These are phyloP conservation scores for Leptopilina drosophilae DNA, from an alignment of 2,888 invertebrate species.

Conservation along the genomic window DNA sequence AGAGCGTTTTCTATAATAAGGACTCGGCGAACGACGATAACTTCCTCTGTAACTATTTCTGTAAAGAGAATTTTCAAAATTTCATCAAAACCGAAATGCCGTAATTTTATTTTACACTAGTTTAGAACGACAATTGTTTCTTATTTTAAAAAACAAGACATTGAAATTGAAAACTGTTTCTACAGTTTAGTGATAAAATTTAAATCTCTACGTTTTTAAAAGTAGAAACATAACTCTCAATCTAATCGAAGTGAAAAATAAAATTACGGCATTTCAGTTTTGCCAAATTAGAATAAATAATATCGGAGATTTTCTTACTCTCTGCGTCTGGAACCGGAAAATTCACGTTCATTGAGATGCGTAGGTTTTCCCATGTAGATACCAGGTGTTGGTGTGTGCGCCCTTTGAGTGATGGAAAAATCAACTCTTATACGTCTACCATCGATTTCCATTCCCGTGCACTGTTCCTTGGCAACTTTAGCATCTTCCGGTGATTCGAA, in stretches of 20 bases:
- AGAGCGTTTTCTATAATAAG: constrained; percentile 83
- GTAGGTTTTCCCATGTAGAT: constrained; percentile 98
- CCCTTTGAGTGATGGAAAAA: constrained; percentile 96
- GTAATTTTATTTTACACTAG: no score
- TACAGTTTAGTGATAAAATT: no score
- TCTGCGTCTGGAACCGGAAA: constrained; percentile 75
- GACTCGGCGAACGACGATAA: constrained; percentile 84
- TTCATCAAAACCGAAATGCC: neutral
- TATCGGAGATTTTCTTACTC: constrained; percentile 78
- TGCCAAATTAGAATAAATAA: neutral
- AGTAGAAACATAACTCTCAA: no score
- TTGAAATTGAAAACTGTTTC: constrained; percentile 2
- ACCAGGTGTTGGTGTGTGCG: constrained; percentile 98
- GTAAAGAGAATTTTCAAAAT: neutral
- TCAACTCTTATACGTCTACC: constrained; percentile 95
- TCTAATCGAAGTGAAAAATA: no score
- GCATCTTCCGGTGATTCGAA: constrained; percentile 93
- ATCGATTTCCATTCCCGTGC: constrained; percentile 96
- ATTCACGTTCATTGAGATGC: constrained; percentile 76
- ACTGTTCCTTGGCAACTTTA: constrained; percentile 94
- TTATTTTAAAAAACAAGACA: constrained; percentile 3
- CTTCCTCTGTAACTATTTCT: constrained; percentile 79
- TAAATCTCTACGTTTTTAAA: no score
- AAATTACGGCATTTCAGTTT: no score
- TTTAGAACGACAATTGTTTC: no score